Evolutionary conservation across 2,113 vertebrate genomes (phyloP).

Genomic region (Xenus cinereus): DNA sequence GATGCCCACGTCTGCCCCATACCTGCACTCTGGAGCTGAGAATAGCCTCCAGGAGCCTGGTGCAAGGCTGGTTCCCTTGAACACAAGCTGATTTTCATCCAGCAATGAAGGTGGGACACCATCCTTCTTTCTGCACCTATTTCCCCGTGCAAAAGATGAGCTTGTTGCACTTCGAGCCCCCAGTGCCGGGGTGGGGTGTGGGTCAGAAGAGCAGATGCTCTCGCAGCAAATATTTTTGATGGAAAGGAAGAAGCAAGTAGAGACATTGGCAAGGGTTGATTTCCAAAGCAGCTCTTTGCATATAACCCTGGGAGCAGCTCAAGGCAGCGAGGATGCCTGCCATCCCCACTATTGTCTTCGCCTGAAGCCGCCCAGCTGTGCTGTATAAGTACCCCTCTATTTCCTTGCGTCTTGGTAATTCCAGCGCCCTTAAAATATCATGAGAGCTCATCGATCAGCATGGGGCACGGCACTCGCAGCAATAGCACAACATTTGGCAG

Average conservation of each 20-base stretch:
- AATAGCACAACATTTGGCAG: neutral
- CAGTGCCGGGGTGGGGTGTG: neutral
- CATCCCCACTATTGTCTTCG: neutral
- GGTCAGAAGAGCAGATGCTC: neutral
- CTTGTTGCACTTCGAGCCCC: neutral
- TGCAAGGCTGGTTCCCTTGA: neutral
- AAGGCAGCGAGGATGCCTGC: constrained; percentile 1
- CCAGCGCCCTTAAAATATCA: neutral
- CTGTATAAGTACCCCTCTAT: neutral
- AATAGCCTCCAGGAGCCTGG: neutral
- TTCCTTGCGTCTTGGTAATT: constrained; percentile 39
- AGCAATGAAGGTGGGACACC: neutral
- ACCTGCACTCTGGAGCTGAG: neutral
- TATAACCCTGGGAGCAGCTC: neutral
- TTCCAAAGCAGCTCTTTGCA: neutral
- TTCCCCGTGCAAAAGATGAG: neutral
- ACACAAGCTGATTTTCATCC: neutral
- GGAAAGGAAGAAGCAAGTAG: neutral
- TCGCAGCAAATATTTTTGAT: neutral
- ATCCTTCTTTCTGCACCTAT: neutral
- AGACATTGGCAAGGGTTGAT: neutral
- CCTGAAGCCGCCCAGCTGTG: constrained; percentile 38
- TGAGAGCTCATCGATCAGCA: neutral
- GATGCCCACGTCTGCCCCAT: neutral
- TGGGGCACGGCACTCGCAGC: neutral